Evolutionary conservation across 2,113 vertebrate species (phyloP).

Genomic region (Rhodinocichla rosea): DNA sequence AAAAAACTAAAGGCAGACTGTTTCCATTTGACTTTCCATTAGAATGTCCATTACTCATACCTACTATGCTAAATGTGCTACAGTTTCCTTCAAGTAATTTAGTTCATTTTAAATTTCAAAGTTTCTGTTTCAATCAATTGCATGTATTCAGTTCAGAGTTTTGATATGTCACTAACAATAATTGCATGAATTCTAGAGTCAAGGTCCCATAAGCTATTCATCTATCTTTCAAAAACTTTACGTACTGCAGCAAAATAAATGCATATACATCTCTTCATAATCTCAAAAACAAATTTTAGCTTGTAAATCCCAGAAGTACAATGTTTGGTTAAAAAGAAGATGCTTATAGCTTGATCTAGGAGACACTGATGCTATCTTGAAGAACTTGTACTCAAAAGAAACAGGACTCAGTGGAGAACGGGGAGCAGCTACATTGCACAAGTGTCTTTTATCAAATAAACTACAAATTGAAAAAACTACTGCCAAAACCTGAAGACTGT

Average conservation of each 20-base stretch:
- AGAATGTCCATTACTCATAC: neutral
- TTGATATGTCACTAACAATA: neutral
- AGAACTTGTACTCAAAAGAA: neutral
- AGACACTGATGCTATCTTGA: neutral
- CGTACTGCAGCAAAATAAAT: neutral
- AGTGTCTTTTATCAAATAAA: neutral
- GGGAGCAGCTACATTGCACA: neutral
- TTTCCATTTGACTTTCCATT: neutral
- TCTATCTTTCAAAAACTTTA: neutral
- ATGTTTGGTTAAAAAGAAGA: neutral
- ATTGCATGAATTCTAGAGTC: neutral
- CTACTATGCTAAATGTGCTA: neutral
- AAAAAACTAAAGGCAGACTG: neutral
- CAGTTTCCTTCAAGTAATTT: neutral
- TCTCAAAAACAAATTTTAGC: neutral
- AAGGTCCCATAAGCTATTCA: neutral
- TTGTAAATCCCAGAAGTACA: neutral
- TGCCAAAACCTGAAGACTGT: neutral
- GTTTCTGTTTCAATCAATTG: neutral
- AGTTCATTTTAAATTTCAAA: neutral
- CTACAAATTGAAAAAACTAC: neutral
- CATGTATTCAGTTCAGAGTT: neutral
- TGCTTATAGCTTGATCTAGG: neutral
- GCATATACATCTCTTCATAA: neutral
- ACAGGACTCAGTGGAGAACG: neutral